Conservation (phyloP, 2,888 invertebrate species). For the Mesorhabditis belari region DNA sequence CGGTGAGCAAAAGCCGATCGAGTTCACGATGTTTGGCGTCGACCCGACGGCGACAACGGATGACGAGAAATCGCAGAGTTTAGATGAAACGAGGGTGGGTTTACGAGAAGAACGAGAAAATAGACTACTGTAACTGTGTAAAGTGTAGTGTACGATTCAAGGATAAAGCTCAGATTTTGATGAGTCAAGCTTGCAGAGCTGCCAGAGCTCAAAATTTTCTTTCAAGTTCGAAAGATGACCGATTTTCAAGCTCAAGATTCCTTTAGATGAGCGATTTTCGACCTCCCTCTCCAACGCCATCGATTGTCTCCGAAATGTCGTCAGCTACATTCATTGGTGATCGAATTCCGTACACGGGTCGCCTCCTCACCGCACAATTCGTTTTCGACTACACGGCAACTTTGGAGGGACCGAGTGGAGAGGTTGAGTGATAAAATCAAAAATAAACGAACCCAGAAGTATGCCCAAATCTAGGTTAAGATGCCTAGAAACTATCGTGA, state of each 20-base stretch:
- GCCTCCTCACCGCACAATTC: constrained; percentile 43
- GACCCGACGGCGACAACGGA: constrained; percentile 47
- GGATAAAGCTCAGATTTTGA: too few relatives aligned
- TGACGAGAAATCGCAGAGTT: constrained; percentile 17
- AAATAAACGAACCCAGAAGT: not conserved
- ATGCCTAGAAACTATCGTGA: not conserved
- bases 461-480: not conserved
- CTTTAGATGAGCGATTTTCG: not conserved
- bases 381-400: constrained; percentile 44
- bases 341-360: constrained; percentile 49
- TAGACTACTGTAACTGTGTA: too few relatives aligned
- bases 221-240: too few relatives aligned
- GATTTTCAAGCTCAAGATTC: not conserved
- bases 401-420: constrained; percentile 25
- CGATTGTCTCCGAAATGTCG: constrained; percentile 9
- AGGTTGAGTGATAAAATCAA: constrained; percentile 10
- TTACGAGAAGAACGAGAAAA: too few relatives aligned
- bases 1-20: constrained; percentile 23
- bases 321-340: constrained; percentile 32
- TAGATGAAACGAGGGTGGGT: not conserved
- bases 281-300: constrained; percentile 11
- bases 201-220: too few relatives aligned
- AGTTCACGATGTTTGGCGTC: constrained; percentile 48
- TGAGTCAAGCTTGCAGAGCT: too few relatives aligned
- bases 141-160: too few relatives aligned